A percentile compares a stretch with the other conserved stretches of the same genome.
phyloP scores from a whole-genome alignment of 2,797 vertebrate species.

The Discoglossus pictus region DNA sequence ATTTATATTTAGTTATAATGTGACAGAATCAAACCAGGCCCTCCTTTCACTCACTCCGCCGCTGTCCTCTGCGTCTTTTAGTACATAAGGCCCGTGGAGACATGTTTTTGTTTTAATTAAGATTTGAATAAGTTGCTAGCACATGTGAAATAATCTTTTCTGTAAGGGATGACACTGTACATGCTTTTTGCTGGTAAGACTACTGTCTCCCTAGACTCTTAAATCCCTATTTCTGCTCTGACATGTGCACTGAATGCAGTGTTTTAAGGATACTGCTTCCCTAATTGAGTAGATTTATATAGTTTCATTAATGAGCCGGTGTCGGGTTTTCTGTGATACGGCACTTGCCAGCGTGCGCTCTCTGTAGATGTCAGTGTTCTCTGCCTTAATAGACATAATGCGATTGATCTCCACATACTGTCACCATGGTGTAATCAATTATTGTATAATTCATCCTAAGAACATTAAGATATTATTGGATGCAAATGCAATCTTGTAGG shows the following conservation, averaged over 20 bases:
- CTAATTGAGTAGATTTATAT: slow-evolving; percentile 46
- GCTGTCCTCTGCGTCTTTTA: no score
- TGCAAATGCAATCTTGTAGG: not conserved
- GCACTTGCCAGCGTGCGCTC: slow-evolving; percentile 38
- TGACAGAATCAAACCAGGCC: no score
- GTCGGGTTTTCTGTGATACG: slow-evolving; percentile 54
- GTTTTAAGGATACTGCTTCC: not conserved
- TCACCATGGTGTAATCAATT: slow-evolving; percentile 27
- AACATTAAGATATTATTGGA: not conserved
- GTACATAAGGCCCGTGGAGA: no score
- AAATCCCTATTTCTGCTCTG: not conserved
- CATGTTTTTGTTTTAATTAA: not conserved
- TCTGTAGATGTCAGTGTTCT: slow-evolving; percentile 48
- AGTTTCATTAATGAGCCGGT: slow-evolving; percentile 56
- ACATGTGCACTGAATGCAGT: not conserved
- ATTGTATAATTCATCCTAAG: slow-evolving; percentile 15
- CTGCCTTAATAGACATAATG: slow-evolving; percentile 51
- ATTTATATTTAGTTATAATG: no score
- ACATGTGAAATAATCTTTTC: slow-evolving; percentile 21
- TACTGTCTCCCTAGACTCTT: not conserved
- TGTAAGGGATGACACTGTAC: slow-evolving; percentile 22
- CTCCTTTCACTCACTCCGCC: no score
- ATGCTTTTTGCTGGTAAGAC: not conserved
- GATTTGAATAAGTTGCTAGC: not conserved
- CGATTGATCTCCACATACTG: slow-evolving; percentile 48